Evolutionary conservation across 1,140 invertebrate genomes (phyloP).

Genomic region (Pararge aegeria): DNA sequence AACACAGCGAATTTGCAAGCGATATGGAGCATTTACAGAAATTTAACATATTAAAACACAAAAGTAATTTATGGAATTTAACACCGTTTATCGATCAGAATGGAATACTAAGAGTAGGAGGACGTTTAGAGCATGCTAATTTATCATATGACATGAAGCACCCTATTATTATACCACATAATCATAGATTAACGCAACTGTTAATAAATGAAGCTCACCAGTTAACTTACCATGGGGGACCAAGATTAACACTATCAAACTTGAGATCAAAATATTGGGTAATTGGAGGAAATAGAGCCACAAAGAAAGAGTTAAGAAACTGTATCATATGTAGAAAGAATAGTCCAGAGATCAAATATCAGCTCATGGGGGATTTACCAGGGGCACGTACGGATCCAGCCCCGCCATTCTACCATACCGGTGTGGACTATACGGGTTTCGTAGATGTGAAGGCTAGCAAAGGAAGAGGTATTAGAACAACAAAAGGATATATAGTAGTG

Average conservation of each 20-base stretch:
- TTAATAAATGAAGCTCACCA: slow-evolving; percentile 42
- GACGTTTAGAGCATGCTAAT: slow-evolving; percentile 48
- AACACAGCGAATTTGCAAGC: slow-evolving; percentile 21
- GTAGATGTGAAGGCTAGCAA: slow-evolving; percentile 46
- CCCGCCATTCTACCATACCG: slow-evolving; percentile 51
- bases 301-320: slow-evolving; percentile 24
- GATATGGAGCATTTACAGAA: slow-evolving; percentile 24
- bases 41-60: not conserved
- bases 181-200: slow-evolving; percentile 41
- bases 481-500: slow-evolving; percentile 61
- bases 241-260: slow-evolving; percentile 19
- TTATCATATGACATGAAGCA: slow-evolving; percentile 53
- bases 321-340: slow-evolving; percentile 34
- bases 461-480: slow-evolving; percentile 36
- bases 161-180: slow-evolving; percentile 59
- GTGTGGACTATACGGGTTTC: slow-evolving; percentile 64
- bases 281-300: slow-evolving; percentile 22
- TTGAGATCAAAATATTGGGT: slow-evolving; percentile 49
- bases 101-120: slow-evolving; percentile 61
- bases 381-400: slow-evolving; percentile 28
- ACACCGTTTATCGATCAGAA: slow-evolving; percentile 59
- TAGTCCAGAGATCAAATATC: slow-evolving; percentile 14
- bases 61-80: slow-evolving; percentile 21
- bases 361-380: slow-evolving; percentile 59
- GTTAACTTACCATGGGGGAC: slow-evolving; percentile 31